Conservation (phyloP, 2,113 vertebrate species). For the Pachycephala philippinensis region DNA sequence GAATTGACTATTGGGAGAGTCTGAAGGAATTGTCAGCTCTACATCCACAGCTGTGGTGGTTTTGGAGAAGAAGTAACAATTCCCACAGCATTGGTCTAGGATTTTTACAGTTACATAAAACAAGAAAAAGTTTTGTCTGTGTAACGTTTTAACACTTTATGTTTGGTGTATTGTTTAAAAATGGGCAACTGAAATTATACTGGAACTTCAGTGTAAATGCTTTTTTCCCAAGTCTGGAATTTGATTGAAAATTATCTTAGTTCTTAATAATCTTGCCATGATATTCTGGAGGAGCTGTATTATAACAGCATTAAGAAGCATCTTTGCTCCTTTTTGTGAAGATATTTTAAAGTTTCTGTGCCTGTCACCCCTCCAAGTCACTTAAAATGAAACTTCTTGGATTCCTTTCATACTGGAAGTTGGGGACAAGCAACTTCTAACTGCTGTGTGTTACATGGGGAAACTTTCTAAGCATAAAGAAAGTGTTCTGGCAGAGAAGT, state of each 20-base stretch:
- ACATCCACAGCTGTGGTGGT: not conserved
- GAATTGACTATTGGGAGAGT: not conserved
- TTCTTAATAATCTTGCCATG: not conserved
- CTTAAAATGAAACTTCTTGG: not conserved
- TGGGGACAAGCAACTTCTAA: not conserved
- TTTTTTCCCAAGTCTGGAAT: not conserved
- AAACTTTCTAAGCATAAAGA: not conserved
- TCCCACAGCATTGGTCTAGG: not conserved
- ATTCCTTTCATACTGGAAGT: not conserved
- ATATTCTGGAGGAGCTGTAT: not conserved
- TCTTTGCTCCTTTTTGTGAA: not conserved
- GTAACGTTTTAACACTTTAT: not conserved
- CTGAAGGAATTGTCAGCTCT: not conserved
- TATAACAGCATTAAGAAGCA: rapidly evolving
- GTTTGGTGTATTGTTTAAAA: not conserved
- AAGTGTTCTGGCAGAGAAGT: not conserved
- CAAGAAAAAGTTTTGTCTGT: rapidly evolving
- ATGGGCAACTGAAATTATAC: not conserved
- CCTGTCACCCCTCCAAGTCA: not conserved
- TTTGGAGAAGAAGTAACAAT: not conserved
- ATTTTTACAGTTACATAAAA: not conserved
- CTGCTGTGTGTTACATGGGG: not conserved
- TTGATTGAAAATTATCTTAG: not conserved
- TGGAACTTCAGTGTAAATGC: not conserved
- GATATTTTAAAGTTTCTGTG: not conserved